Evolutionary conservation across 2,113 vertebrate species (phyloP).

Genomic region (Muntiacus reevesi): DNA sequence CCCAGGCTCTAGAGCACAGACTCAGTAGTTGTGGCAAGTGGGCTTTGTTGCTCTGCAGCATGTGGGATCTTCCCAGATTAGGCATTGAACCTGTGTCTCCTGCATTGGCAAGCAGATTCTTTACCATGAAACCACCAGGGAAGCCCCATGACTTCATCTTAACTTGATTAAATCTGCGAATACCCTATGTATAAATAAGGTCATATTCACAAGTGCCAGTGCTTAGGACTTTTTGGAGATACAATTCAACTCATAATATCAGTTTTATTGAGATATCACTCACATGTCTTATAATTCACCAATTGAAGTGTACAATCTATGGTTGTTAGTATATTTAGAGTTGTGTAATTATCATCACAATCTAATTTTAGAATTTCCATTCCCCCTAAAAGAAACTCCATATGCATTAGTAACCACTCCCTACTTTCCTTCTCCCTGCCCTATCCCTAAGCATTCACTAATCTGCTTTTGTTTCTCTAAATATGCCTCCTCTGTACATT

Average conservation of each 20-base stretch:
- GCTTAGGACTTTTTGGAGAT: background rate
- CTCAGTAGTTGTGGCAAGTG: background rate
- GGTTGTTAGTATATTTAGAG: background rate
- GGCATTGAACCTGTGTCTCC: background rate
- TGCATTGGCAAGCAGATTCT: background rate
- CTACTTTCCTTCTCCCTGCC: background rate
- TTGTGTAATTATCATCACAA: background rate
- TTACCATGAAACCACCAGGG: background rate
- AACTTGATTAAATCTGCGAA: background rate
- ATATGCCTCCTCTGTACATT: background rate
- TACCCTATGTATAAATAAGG: background rate
- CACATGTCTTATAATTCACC: background rate
- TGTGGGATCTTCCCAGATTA: background rate
- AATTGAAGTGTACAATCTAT: background rate
- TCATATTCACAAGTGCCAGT: background rate
- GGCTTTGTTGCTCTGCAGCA: background rate
- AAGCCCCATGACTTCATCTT: background rate
- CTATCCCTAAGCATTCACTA: background rate
- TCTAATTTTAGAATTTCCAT: slow-evolving; percentile 20
- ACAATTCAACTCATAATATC: background rate
- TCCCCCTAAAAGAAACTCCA: background rate
- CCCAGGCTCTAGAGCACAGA: background rate
- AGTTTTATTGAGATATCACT: slow-evolving; percentile 25
- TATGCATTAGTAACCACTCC: background rate
- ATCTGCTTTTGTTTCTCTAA: background rate